Base-by-base conservation (phyloP, 2,797 vertebrate genomes). In the Sebastes variabilis region DNA sequence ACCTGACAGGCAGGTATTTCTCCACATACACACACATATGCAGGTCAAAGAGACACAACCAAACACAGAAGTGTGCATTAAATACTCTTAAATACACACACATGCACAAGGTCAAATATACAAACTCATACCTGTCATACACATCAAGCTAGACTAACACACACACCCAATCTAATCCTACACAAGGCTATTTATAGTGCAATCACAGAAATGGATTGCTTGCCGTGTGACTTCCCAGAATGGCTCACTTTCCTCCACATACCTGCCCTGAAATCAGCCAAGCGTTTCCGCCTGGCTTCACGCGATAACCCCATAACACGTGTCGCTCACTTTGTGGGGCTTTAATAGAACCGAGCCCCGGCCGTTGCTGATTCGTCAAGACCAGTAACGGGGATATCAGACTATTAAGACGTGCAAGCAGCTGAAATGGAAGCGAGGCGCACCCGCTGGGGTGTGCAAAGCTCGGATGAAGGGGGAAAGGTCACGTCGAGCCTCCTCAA, bases 161-260 rank as follows among this genome's bases (percentile, higher is more conserved):
- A 60, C 25, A 64, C 42, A 13, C 59, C 55, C 66, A 55, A 5
- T 68, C 64, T 81, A 83, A 83, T 84, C 74, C 66, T 52, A 34
- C 70, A 80, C 75, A 75, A 24, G 32, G 25, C 56, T 74, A 81
- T 87, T 88, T 80, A 72, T 42, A 66, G 66, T 61, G 59, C 77
- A 79, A 79, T 87, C 74, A 75, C 49, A 79, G 73, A 82, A 90
- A 88, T 89, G 76, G 82, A 84, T 87, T 82, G 58, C 30, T 64
- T 70, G 52, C 42, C 18, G n/a, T 58, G 49, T 69, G 49, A 66
- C 72, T 74, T 59, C 61, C 14, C 49, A n/a, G 55, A 80, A 72
- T 18, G 32, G 30, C 69, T 81, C 30, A 54, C 74, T 72, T 75
- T 68, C 46, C 4, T 22, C 38, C 81, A 54, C 72, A 64, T 75